phyloP scores from a whole-genome alignment of 1,140 invertebrate genomes.

The Drosophila jambulina region DNA sequence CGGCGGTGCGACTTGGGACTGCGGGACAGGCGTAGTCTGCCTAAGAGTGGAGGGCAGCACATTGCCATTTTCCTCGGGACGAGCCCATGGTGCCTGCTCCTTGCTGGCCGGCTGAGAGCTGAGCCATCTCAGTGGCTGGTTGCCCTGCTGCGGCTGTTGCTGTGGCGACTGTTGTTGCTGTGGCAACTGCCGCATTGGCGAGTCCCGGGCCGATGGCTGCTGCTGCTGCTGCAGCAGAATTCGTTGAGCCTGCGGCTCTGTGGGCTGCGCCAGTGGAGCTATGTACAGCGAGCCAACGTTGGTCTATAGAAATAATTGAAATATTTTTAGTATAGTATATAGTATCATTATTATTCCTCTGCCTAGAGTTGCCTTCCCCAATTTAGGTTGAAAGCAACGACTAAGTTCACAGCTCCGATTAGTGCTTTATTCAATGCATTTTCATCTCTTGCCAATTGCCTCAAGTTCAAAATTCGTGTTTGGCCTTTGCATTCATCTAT shows the following conservation, averaged over 20 bases:
- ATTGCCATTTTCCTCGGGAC: slow-evolving; percentile 79
- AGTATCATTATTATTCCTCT: too few relatives aligned
- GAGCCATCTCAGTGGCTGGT: slow-evolving; percentile 71
- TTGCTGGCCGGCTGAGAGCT: slow-evolving; percentile 70
- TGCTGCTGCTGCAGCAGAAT: slow-evolving; percentile 74
- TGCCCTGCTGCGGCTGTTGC: slow-evolving; percentile 59
- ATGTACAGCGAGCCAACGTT: slow-evolving; percentile 83
- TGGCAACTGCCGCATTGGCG: slow-evolving; percentile 71
- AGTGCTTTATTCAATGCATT: neutral
- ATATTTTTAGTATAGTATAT: too few relatives aligned
- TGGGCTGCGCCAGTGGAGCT: slow-evolving; percentile 74
- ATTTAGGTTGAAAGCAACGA: too few relatives aligned
- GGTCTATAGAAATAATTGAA: slow-evolving; percentile 42
- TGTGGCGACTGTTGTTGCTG: slow-evolving; percentile 28
- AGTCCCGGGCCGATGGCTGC: slow-evolving; percentile 64
- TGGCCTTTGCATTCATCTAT: slow-evolving; percentile 67
- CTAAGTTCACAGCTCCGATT: neutral
- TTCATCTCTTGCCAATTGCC: slow-evolving; percentile 12
- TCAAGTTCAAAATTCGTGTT: slow-evolving; percentile 83
- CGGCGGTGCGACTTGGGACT: slow-evolving; percentile 42
- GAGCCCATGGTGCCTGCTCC: slow-evolving; percentile 80
- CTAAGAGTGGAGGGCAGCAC: slow-evolving; percentile 72
- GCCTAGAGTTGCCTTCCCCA: too few relatives aligned
- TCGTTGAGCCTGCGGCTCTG: slow-evolving; percentile 76
- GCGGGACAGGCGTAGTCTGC: slow-evolving; percentile 63